Evolutionary conservation across 1,140 invertebrate genomes (phyloP), one percentile per base, ranked within the genome.

Genomic region (Holcopasites calliopsidis): DNA sequence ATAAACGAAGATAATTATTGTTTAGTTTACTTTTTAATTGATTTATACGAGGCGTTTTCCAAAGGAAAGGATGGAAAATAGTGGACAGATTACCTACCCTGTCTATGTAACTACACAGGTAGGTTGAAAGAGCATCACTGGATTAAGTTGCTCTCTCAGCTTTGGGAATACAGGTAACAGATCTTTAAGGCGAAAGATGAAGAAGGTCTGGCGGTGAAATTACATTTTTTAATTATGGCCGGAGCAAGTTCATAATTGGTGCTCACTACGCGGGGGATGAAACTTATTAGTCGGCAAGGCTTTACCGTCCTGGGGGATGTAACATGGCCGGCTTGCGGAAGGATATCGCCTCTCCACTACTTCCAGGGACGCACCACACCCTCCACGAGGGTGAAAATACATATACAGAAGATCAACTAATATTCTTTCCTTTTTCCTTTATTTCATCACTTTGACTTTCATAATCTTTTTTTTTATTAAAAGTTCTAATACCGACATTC

Each of bases 241-340:
- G 57, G 82, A 89, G 89, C 81, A 81, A 90, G 88, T 90, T 90
- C 88, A 91, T 91, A 90, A 91, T 90, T 90, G 90, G 90, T 91
- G 87, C 90, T 91, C 90, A 91, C 90, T 89, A 91, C 90, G 90
- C 86, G 90, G 88, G 85, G 90, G 89, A 90, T 91, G 89, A 91
- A 90, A 88, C 88, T 91, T 90, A 90, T 91, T 90, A 88, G 85
- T 86, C 83, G 88, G 85, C 82, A 76, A 87, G 85, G 82, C 83
- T 87, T 83, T 85, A 83, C 82, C 85, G 71, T 76, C 82, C 69
- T 83, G 65, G 79, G 79, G 77, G 81, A 87, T 84, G 76, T 87
- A 87, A 85, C 82, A 88, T 85, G 81, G 81, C 82, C 76, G 85
- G 81, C 85, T 79, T 55, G 79, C 65, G 85, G 77, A 87, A 86